A percentile compares a stretch with the other conserved stretches of the same genome.
phyloP scores from a whole-genome alignment of 2,888 invertebrate genomes.

The Conistra vaccinii region DNA sequence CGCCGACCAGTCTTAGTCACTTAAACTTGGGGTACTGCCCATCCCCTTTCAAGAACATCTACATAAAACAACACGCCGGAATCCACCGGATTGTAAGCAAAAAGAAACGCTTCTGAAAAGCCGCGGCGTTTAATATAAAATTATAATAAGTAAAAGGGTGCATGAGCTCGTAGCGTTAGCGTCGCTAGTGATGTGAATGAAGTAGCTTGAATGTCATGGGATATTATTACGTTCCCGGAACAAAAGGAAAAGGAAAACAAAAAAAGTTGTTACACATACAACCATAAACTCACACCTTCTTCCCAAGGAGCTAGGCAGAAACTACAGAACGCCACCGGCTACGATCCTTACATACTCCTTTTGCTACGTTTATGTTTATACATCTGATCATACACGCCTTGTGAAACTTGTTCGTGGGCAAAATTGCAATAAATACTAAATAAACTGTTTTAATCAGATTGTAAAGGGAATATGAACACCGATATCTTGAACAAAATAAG shows the following conservation, averaged over 20 bases:
- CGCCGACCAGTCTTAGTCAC: conserved; percentile 21
- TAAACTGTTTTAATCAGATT: neutral
- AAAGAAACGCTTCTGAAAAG: conserved; percentile 60
- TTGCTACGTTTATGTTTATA: too few relatives aligned
- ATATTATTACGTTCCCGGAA: neutral
- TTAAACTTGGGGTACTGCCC: conserved; percentile 41
- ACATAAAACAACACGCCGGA: conserved; percentile 64
- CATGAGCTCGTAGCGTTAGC: conserved; percentile 55
- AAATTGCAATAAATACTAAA: neutral
- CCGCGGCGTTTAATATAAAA: conserved; percentile 70
- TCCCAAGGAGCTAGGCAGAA: too few relatives aligned
- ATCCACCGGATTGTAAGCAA: conserved; percentile 34
- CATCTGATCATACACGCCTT: too few relatives aligned
- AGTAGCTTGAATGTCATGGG: neutral
- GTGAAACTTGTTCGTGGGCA: neutral
- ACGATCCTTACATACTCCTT: too few relatives aligned
- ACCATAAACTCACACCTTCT: too few relatives aligned
- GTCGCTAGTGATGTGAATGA: conserved; percentile 36
- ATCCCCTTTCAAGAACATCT: conserved; percentile 59
- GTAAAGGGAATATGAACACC: neutral
- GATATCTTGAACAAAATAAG: neutral
- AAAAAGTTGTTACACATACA: neutral
- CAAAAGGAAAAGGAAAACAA: neutral
- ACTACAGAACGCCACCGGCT: too few relatives aligned
- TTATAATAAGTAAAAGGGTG: conserved; percentile 76